A percentile compares a stretch with the other conserved stretches of the same genome.
phyloP scores from a whole-genome alignment of 1,140 invertebrate genomes.

The Mactra quadrangularis region DNA sequence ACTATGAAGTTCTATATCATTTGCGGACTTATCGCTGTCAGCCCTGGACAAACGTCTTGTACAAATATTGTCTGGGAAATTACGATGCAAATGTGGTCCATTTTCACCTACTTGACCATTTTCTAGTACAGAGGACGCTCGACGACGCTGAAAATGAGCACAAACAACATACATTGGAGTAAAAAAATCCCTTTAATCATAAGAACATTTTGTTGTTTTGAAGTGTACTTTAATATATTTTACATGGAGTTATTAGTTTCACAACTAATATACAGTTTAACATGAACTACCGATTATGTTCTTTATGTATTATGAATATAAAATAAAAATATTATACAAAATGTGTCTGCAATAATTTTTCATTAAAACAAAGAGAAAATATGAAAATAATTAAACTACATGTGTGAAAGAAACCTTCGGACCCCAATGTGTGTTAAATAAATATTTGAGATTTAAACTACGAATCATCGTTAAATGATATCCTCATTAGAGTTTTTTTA shows the following conservation, averaged over 20 bases:
- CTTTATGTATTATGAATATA: too few relatives aligned
- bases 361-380: background rate
- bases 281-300: too few relatives aligned
- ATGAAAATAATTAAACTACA: background rate
- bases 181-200: background rate
- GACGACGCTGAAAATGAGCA: background rate
- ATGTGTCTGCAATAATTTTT: too few relatives aligned
- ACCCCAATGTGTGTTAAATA: background rate
- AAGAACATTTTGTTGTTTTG: background rate
- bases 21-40: too few relatives aligned
- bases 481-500: background rate
- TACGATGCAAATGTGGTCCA: background rate
- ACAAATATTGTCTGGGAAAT: conserved; percentile 5
- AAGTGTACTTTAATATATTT: too few relatives aligned
- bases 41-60: background rate
- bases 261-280: too few relatives aligned
- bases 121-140: background rate
- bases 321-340: too few relatives aligned
- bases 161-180: background rate
- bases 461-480: background rate
- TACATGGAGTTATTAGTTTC: too few relatives aligned
- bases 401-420: background rate
- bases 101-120: background rate
- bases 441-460: background rate
- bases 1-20: background rate